Conservation (phyloP, 2,797 vertebrate genomes). For the Pitangus sulphuratus region DNA sequence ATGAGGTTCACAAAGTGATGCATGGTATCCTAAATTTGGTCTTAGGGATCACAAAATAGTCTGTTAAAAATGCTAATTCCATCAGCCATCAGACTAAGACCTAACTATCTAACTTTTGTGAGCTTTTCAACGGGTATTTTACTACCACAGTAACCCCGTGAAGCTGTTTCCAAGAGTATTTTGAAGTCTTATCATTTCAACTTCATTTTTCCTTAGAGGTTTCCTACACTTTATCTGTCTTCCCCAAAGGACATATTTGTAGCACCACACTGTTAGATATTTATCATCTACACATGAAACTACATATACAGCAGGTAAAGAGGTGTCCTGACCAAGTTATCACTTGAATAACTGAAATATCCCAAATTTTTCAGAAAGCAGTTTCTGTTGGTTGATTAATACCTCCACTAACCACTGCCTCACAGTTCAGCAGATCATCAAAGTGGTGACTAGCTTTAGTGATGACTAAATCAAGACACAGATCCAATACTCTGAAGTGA, state of each 20-base stretch:
- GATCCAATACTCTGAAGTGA: slow-evolving; percentile 7
- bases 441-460: not conserved
- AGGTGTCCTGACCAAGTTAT: not conserved
- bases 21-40: not conserved
- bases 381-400: not conserved
- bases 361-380: not conserved
- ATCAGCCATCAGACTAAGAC: not conserved
- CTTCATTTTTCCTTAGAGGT: not conserved
- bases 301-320: not conserved
- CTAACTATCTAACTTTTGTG: not conserved
- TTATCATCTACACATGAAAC: not conserved
- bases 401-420: not conserved
- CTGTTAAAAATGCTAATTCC: not conserved
- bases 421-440: not conserved
- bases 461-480: slow-evolving; percentile 24
- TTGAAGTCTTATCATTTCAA: not conserved
- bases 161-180: not conserved
- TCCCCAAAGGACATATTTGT: not conserved
- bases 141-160: not conserved
- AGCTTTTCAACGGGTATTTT: not conserved
- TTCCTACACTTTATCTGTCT: not conserved
- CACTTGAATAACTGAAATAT: not conserved
- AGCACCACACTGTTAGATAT: not conserved
- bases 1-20: not conserved
- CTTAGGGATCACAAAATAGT: not conserved